Evolutionary conservation across 30 jellyfish, hydroid and myxozoan genomes (phyloP).

Genomic region (Pseudorhiza aurosa): DNA sequence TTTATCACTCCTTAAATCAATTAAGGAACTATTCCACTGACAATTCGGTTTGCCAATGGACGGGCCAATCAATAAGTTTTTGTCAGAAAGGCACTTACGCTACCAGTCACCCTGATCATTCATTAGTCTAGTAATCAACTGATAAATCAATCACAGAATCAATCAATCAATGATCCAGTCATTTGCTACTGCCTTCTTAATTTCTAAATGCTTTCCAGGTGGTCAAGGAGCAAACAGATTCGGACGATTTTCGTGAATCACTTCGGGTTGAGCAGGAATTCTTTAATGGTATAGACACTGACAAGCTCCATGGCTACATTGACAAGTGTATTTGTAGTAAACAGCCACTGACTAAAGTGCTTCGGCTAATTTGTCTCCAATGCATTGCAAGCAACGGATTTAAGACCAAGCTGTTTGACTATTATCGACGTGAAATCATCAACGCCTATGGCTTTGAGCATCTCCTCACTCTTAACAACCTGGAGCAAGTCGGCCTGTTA

Average conservation of each 20-base stretch:
- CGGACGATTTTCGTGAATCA: conserved; percentile 90
- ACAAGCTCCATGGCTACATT: conserved; percentile 84
- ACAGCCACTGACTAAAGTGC: conserved; percentile 82
- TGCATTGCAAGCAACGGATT: conserved; percentile 94
- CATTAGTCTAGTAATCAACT: too few relatives aligned
- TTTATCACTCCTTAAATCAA: too few relatives aligned
- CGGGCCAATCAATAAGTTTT: too few relatives aligned
- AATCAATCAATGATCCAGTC: too few relatives aligned
- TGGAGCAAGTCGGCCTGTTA: conserved; percentile 88
- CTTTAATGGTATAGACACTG: conserved; percentile 93
- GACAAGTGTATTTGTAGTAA: conserved; percentile 78
- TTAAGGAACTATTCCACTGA: too few relatives aligned
- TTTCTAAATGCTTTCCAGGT: conserved; percentile 59
- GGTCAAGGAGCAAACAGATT: conserved; percentile 85
- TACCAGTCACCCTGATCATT: too few relatives aligned
- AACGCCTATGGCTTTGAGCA: conserved; percentile 97
- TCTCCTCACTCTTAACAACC: conserved; percentile 77
- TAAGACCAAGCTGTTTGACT: conserved; percentile 86
- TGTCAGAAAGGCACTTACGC: too few relatives aligned
- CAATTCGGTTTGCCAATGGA: too few relatives aligned
- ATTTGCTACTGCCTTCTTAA: too few relatives aligned
- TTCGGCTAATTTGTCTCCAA: conserved; percentile 89
- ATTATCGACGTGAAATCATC: conserved; percentile 88
- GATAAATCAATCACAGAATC: too few relatives aligned
- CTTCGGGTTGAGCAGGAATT: conserved; percentile 93